These are phyloP conservation scores for Drosophila oshimai DNA, from an alignment of 1,140 invertebrate species.

Conservation along the genomic window DNA sequence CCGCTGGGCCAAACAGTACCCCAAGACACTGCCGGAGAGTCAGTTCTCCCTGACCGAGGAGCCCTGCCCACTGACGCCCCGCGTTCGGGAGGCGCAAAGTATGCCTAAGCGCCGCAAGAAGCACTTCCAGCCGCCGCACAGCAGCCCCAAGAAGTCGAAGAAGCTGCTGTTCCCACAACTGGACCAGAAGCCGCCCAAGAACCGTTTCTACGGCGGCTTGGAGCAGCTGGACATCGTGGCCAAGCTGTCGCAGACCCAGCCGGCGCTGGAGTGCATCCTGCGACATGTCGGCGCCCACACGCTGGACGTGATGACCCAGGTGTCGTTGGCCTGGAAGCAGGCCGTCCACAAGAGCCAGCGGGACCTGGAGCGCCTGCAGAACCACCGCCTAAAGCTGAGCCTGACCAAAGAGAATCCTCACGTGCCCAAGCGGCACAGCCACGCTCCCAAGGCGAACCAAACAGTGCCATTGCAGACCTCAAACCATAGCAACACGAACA, in stretches of 20 bases:
- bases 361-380: constrained; percentile 42
- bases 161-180: constrained; percentile 51
- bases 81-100: constrained; percentile 9
- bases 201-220: constrained; percentile 54
- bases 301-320: constrained; percentile 59
- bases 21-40: neutral
- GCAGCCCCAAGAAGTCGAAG: constrained; percentile 64
- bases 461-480: constrained; percentile 67
- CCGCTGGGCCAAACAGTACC: constrained; percentile 4
- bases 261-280: constrained; percentile 59
- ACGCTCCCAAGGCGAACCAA: constrained; percentile 21
- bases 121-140: constrained; percentile 42
- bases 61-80: constrained; percentile 28
- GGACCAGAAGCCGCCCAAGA: neutral
- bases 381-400: constrained; percentile 56
- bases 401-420: constrained; percentile 55
- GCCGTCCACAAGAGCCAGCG: constrained; percentile 33
- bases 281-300: constrained; percentile 37
- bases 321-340: constrained; percentile 47
- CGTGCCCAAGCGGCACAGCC: constrained; percentile 20
- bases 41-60: neutral
- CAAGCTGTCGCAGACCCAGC: constrained; percentile 41
- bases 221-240: constrained; percentile 56
- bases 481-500: constrained; percentile 42
- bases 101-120: constrained; percentile 46